Base-by-base conservation (phyloP, 2,113 vertebrate genomes). In the Antennarius striatus region DNA sequence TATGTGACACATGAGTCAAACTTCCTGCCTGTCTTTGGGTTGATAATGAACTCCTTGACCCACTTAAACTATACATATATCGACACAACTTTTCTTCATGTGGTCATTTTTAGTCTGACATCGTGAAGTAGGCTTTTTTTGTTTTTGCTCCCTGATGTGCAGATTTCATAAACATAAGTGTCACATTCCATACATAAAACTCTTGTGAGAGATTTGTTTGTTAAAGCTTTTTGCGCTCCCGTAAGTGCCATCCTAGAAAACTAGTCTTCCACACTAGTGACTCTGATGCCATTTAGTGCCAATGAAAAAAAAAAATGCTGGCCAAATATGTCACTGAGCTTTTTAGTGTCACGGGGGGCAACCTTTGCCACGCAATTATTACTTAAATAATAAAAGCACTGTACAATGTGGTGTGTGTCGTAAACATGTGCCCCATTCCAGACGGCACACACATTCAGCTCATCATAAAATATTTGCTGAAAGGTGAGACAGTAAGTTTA, bases 271-370 rank as follows among this genome's bases (percentile, higher is more conserved):
- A 83, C 75, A 56, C 75, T 40, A 63, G 52, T 75, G 70, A 58
- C 32, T 81, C 68, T 28, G 36, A 70, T 75, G 52, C 65, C n/a
- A 32, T 72, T 80, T 80, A 72, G 60, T 42, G 48, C 52, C 17
- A n/a, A 49, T 12, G 32, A 47, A 57, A 39, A 66, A 67, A 74
- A 65, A 47, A 2, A 36, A 55, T 32, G 13, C 32, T 36, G 43
- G 73, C 74, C 83, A 86, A 82, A 67, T 86, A 75, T 83, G 73
- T 83, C 77, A 72, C 73, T 81, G 81, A 83, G 80, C 78, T 80
- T 82, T 81, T 56, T 29, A 47, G 58, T 30, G 9, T 48, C 73
- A 55, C 80, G 68, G 71, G 55, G 67, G 71, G 79, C 63, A 32
- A 48, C 13, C 5, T 71, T 77, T 66, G 63, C 58, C 43, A 29